Evolutionary conservation across 2,888 invertebrate genomes (phyloP), one percentile per base, ranked within the genome.

Genomic region (Ochropleura leucogaster): DNA sequence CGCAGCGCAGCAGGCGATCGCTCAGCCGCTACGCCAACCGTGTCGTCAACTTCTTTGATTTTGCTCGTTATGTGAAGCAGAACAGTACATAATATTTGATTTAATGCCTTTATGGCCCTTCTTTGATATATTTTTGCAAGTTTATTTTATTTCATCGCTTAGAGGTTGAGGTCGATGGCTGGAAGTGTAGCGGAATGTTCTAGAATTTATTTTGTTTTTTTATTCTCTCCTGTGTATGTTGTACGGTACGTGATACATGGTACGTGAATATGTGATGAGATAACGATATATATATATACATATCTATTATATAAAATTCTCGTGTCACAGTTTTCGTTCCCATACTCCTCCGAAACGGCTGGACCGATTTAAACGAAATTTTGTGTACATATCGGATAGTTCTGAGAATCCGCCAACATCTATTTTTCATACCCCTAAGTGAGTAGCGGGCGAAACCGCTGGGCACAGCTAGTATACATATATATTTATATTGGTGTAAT

Each of bases 121-220:
- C 68, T 67, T 69, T 74, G 71, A 75, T 75, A 82, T 69, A 84
- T 79, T 77, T 77, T 82, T 72, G 51, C 59, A 63, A 84, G 79
- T 79, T 72, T 80, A 80, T 79, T 83, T 80, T 71, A 80, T 74
- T 72, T 62, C 57, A 82, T 60, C 71, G 68, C 49, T 75, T 64
- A 68, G 70, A 66, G 70, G 47, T 65, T 30, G 51, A 78, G 63
- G 80, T 81, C 51, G 62, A 80, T 71, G 60, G 30, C 18, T 63
- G 68, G 70, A 77, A 77, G 70, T 68, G 55, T n/a, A 68, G 51
- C 42, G 16, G 57, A 66, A 63, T 63, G 55, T 75, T 64, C 75
- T 49, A 42, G 53, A 42, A 57, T 73, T 73, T 77, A 64, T 76
- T 68, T 68, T 53, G 68, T 82, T 47, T 65, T 30, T 72, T 40